Conservation (phyloP, 2,113 vertebrate species). For the Cynoglossus semilaevis region DNA sequence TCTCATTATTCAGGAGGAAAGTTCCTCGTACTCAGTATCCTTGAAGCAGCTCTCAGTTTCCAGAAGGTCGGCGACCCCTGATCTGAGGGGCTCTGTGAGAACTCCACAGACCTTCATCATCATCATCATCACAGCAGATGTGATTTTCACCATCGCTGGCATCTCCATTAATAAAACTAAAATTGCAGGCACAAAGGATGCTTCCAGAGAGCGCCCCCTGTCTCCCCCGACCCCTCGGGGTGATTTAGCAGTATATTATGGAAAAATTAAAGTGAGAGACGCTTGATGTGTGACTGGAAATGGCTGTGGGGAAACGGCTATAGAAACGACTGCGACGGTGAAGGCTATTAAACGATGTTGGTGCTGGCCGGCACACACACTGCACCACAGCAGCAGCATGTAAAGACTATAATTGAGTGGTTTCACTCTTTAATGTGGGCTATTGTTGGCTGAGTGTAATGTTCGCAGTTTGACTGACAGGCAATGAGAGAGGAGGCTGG, state of each 20-base stretch:
- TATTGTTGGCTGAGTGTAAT: slow-evolving; percentile 58
- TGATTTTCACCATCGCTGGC: no score
- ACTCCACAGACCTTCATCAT: no score
- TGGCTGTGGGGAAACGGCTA: slow-evolving; percentile 37
- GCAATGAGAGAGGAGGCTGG: slow-evolving; percentile 62
- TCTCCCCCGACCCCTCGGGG: slow-evolving; percentile 17
- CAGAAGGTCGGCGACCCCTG: no score
- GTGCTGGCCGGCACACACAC: slow-evolving; percentile 42
- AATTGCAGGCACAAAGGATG: no score
- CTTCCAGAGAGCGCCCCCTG: no score
- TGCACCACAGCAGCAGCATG: slow-evolving; percentile 36
- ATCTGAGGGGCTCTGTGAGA: no score
- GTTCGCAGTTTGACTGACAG: slow-evolving; percentile 63
- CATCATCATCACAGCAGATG: no score
- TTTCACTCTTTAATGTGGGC: slow-evolving; percentile 49
- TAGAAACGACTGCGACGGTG: slow-evolving; percentile 40
- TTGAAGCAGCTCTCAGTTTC: no score
- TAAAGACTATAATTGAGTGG: slow-evolving; percentile 48
- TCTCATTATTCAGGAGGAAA: no score
- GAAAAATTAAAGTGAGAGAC: slow-evolving; percentile 39
- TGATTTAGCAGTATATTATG: slow-evolving; percentile 31
- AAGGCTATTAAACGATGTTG: slow-evolving; percentile 44
- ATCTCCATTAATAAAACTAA: no score
- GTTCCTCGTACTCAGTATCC: no score
- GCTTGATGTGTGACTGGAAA: slow-evolving; percentile 25